A percentile compares a stretch with the other conserved stretches of the same genome.
phyloP scores from a whole-genome alignment of 2,888 invertebrate genomes.

The Stictocephala bisonia region DNA sequence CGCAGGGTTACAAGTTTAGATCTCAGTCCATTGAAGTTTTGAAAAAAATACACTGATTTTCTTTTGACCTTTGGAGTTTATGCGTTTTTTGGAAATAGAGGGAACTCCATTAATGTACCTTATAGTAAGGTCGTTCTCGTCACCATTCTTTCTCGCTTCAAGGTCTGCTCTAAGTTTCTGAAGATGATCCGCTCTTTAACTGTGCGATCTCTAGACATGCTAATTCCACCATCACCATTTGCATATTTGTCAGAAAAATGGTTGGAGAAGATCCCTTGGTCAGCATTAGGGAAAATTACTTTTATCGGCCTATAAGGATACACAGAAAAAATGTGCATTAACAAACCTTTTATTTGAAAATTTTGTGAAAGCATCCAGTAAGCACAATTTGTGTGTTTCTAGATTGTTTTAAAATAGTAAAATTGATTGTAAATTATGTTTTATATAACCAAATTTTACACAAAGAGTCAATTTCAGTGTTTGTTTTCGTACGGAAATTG shows the following conservation, averaged over 20 bases:
- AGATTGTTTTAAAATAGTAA: too few relatives aligned
- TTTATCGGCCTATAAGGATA: neutral
- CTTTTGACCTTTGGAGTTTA: too few relatives aligned
- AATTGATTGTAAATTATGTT: too few relatives aligned
- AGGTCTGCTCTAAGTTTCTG: neutral
- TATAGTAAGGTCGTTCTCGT: neutral
- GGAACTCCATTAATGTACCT: neutral
- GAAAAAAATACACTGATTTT: too few relatives aligned
- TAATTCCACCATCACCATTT: conserved; percentile 8
- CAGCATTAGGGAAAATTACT: neutral
- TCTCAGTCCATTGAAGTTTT: conserved; percentile 1
- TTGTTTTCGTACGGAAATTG: too few relatives aligned
- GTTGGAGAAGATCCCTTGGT: conserved; percentile 2
- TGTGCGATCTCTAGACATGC: conserved; percentile 1
- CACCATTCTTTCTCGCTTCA: conserved; percentile 10
- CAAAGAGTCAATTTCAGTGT: too few relatives aligned
- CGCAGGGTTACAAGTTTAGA: conserved; percentile 20
- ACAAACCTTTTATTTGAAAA: too few relatives aligned
- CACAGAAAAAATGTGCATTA: too few relatives aligned
- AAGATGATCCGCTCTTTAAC: neutral
- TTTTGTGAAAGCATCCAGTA: too few relatives aligned
- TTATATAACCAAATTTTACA: too few relatives aligned
- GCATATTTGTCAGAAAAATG: neutral
- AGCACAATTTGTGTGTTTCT: too few relatives aligned
- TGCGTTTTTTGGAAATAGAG: neutral